These are phyloP conservation scores for Eupithecia subfuscata DNA, from an alignment of 2,888 invertebrate species.

Conservation along the genomic window DNA sequence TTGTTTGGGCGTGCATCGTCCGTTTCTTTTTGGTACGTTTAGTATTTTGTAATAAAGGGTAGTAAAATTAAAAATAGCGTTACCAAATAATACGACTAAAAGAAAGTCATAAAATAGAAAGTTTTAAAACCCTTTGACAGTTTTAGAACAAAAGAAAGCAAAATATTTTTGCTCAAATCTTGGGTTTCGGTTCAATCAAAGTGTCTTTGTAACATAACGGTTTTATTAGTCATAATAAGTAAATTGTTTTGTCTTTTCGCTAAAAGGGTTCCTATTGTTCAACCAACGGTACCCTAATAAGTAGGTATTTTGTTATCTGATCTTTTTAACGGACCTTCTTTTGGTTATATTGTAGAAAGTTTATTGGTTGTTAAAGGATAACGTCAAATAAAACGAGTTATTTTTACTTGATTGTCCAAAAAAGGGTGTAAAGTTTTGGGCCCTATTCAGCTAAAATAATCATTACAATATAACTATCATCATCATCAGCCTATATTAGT, in stretches of 20 bases:
- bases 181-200: background rate
- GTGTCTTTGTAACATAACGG: constrained; percentile 10
- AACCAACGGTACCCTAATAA: background rate
- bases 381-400: background rate
- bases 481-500: no score
- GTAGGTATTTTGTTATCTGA: background rate
- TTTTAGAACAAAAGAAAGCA: constrained; percentile 9
- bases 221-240: constrained; percentile 28
- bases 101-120: constrained; percentile 28
- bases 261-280: constrained; percentile 28
- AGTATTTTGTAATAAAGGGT: background rate
- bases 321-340: background rate
- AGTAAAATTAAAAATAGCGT: background rate
- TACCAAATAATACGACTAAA: background rate
- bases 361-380: background rate
- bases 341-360: background rate
- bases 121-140: constrained; percentile 7
- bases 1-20: background rate
- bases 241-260: constrained; percentile 19
- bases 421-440: no score
- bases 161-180: constrained; percentile 15
- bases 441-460: no score
- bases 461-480: no score
- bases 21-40: background rate
- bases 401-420: background rate